These are phyloP conservation scores for Antedon mediterranea DNA, from an alignment of 53 echinoderm and acorn worm species.

Conservation along the genomic window DNA sequence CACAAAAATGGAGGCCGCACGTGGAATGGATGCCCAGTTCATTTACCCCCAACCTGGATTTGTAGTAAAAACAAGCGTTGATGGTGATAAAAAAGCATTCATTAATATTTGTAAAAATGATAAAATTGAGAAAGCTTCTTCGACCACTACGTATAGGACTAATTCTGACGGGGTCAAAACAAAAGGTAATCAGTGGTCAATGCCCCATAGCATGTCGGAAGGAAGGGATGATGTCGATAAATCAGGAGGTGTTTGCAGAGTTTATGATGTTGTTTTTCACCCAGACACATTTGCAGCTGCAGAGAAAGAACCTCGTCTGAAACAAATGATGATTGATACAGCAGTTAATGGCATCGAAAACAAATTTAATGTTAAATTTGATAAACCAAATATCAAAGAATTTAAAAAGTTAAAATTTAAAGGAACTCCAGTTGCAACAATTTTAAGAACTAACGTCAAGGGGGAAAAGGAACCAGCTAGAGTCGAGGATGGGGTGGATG, in stretches of 20 bases:
- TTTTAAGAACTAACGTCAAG: conserved; percentile 52
- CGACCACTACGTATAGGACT: conserved; percentile 19
- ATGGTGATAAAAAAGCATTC: conserved; percentile 86
- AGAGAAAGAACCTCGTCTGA: conserved; percentile 49
- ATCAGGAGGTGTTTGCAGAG: conserved; percentile 53
- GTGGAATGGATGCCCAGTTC: conserved; percentile 88
- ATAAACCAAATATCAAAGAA: conserved; percentile 57
- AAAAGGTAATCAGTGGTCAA: conserved; percentile 52
- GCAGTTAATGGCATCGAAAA: conserved; percentile 67
- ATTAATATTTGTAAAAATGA: conserved; percentile 80
- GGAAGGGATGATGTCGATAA: conserved; percentile 81
- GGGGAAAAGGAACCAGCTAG: conserved; percentile 15
- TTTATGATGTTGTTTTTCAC: conserved; percentile 84
- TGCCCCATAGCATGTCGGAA: conserved; percentile 78
- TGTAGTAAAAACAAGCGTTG: conserved; percentile 79
- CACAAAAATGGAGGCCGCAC: conserved; percentile 69
- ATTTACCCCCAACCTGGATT: conserved; percentile 77
- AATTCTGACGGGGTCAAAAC: conserved; percentile 19
- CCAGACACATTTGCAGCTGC: conserved; percentile 53
- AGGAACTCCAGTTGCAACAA: conserved; percentile 48
- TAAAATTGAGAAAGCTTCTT: conserved; percentile 40
- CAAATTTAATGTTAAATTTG: conserved; percentile 59
- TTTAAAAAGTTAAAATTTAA: conserved; percentile 76
- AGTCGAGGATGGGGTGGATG: conserved; percentile 43
- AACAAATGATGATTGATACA: conserved; percentile 60